Evolutionary conservation across 2,113 vertebrate species (phyloP).

Genomic region (Chaetodon auriga): DNA sequence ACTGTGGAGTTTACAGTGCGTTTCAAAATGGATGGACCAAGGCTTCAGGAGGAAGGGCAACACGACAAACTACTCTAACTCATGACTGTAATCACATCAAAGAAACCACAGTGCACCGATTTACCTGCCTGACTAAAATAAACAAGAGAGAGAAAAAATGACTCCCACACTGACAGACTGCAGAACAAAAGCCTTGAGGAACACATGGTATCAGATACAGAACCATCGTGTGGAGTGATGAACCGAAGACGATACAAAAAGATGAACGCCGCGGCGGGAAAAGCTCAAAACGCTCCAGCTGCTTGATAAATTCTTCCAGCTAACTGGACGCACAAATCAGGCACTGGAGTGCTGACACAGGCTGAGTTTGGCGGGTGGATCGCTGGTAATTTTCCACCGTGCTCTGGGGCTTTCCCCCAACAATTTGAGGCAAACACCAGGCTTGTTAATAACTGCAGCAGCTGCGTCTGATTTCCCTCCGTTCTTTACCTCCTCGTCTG

Average conservation of each 20-base stretch:
- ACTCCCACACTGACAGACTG: background rate
- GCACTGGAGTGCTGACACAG: background rate
- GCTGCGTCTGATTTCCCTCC: constrained; percentile 13
- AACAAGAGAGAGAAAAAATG: background rate
- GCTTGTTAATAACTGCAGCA: constrained; percentile 26
- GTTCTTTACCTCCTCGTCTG: background rate
- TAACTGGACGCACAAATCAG: background rate
- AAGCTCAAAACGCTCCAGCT: background rate
- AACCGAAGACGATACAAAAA: background rate
- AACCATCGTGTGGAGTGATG: background rate
- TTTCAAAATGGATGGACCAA: too few relatives aligned
- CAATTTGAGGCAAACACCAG: constrained; percentile 15
- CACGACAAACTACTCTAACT: too few relatives aligned
- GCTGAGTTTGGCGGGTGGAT: constrained; percentile 6
- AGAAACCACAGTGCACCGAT: background rate
- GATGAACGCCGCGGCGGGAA: background rate
- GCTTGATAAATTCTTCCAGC: background rate
- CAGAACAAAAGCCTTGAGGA: background rate
- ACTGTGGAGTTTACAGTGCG: too few relatives aligned
- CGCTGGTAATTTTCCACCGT: background rate
- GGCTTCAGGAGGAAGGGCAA: too few relatives aligned
- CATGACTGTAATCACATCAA: background rate
- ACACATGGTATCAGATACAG: background rate
- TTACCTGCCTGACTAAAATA: background rate
- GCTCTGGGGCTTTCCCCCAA: background rate